Evolutionary conservation across 2,113 vertebrate genomes (phyloP).

Genomic region (Lophotis ruficrista): DNA sequence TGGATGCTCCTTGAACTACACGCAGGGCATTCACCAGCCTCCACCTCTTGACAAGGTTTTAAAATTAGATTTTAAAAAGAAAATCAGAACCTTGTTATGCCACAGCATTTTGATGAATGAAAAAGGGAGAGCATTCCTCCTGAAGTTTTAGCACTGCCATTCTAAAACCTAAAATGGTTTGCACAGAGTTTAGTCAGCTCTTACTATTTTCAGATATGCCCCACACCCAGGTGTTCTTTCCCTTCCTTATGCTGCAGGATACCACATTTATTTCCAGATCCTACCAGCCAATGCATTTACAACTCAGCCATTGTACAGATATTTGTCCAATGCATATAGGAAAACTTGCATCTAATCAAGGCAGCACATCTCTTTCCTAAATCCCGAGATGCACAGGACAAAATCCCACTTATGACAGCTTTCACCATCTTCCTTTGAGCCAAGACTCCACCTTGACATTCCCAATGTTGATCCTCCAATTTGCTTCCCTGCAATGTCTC

Average conservation of each 20-base stretch:
- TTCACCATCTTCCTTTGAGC: background rate
- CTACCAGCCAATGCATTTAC: background rate
- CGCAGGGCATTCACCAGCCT: background rate
- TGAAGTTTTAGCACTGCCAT: background rate
- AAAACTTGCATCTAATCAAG: background rate
- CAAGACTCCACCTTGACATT: background rate
- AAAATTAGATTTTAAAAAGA: background rate
- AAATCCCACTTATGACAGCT: background rate
- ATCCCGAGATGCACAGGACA: background rate
- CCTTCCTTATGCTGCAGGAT: background rate
- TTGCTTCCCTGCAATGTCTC: background rate
- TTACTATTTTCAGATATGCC: background rate
- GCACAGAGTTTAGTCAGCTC: background rate
- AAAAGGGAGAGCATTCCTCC: background rate
- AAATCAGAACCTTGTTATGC: background rate
- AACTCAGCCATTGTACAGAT: background rate
- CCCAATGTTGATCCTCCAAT: background rate
- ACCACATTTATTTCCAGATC: constrained; percentile 4
- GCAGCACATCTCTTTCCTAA: background rate
- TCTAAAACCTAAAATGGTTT: background rate
- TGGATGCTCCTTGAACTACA: background rate
- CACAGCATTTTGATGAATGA: background rate
- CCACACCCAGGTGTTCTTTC: background rate
- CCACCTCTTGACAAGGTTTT: background rate
- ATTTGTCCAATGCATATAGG: background rate